These are phyloP conservation scores for Microchirus variegatus DNA, from an alignment of 2,797 vertebrate species.

Conservation along the genomic window DNA sequence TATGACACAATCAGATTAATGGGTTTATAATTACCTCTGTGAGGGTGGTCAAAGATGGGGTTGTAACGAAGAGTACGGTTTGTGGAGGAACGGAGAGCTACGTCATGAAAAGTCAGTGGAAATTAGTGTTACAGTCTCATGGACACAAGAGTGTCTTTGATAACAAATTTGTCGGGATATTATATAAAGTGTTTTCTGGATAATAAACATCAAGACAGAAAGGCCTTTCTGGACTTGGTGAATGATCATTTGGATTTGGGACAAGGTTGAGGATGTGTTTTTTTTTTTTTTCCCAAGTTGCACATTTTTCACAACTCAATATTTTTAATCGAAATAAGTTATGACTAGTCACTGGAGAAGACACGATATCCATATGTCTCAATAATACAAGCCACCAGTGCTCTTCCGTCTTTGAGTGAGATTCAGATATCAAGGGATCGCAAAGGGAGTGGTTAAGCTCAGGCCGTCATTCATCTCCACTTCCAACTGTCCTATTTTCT, in stretches of 20 bases:
- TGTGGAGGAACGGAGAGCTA: constrained; percentile 38
- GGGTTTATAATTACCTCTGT: constrained; percentile 80
- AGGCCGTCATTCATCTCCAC: constrained; percentile 61
- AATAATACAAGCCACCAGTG: constrained; percentile 42
- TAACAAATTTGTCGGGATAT: constrained; percentile 51
- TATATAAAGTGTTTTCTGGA: constrained; percentile 42
- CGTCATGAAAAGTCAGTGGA: constrained; percentile 60
- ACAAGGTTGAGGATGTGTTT: constrained; percentile 26
- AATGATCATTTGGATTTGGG: constrained; percentile 38
- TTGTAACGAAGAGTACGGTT: constrained; percentile 43
- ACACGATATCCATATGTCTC: constrained; percentile 61
- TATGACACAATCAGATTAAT: constrained; percentile 86
- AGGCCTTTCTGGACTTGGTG: constrained; percentile 35
- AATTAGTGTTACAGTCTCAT: constrained; percentile 55
- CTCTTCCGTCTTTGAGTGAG: constrained; percentile 41
- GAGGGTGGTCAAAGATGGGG: constrained; percentile 51
- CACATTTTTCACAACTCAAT: constrained; percentile 53
- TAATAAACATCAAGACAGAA: constrained; percentile 48
- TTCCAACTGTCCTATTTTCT: constrained; percentile 54
- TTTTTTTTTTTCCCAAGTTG: constrained; percentile 35
- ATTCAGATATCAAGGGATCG: constrained; percentile 60
- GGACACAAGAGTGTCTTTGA: constrained; percentile 43
- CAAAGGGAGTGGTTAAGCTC: constrained; percentile 44
- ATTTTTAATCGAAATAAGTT: constrained; percentile 48
- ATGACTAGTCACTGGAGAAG: constrained; percentile 19